These are phyloP conservation scores for Lepeophtheirus nordmannii DNA, from an alignment of 2,888 invertebrate genomes.

Conservation along the genomic window DNA sequence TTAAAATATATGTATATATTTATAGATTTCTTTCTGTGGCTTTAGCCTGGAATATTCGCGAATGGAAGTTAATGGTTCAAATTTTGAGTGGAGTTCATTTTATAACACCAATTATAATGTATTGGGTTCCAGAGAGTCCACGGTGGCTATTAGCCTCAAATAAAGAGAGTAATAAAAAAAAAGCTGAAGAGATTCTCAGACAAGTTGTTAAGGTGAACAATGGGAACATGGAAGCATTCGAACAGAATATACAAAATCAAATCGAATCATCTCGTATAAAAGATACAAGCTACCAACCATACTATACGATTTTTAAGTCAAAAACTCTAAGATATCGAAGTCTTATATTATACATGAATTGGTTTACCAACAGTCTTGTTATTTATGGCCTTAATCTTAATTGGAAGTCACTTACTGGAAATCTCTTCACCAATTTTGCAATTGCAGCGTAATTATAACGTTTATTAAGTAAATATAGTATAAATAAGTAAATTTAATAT, in stretches of 20 bases:
- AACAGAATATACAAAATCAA: not conserved
- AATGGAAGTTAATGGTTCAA: conserved; percentile 13
- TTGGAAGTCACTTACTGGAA: conserved; percentile 20
- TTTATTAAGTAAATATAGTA: too few species aligned
- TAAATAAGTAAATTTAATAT: too few species aligned
- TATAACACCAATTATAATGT: conserved; percentile 5
- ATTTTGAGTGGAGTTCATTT: conserved; percentile 6
- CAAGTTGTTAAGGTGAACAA: not conserved
- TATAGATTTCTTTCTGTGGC: not conserved
- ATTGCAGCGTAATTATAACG: not conserved
- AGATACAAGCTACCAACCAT: not conserved
- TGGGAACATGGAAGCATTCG: not conserved
- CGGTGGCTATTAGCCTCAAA: conserved; percentile 18
- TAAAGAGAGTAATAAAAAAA: not conserved
- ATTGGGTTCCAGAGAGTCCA: conserved; percentile 20
- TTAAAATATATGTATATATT: not conserved
- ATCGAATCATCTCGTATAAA: not conserved
- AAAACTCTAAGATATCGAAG: not conserved
- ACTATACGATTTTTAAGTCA: not conserved
- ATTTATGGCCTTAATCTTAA: conserved; percentile 17
- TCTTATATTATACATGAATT: conserved; percentile 18
- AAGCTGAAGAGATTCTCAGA: not conserved
- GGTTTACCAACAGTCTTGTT: conserved; percentile 21
- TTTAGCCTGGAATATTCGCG: conserved; percentile 14
- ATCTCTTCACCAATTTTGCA: conserved; percentile 15